phyloP scores from a whole-genome alignment of 2,888 invertebrate genomes.

The Onchidella celtica region DNA sequence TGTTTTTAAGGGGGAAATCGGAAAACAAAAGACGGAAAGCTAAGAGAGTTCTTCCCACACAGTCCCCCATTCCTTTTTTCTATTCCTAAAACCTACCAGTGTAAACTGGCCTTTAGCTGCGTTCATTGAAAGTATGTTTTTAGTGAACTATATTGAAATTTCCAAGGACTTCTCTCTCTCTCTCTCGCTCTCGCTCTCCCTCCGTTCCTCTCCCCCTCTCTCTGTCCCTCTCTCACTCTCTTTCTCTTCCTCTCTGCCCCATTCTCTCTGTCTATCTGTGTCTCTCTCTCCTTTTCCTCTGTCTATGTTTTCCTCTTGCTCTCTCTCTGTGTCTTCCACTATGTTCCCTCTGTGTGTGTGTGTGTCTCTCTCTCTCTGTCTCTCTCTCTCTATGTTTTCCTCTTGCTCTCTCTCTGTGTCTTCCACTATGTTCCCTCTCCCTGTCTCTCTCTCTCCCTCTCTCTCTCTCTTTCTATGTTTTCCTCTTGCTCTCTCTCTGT shows the following conservation, averaged over 20 bases:
- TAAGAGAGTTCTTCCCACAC: too few species aligned
- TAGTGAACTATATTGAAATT: not conserved
- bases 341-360: too few species aligned
- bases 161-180: not conserved
- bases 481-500: too few species aligned
- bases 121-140: too few species aligned
- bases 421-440: not conserved
- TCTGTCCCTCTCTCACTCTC: not conserved
- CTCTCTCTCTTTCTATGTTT: constrained; percentile 28
- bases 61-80: too few species aligned
- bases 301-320: not conserved
- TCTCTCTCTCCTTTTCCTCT: not conserved
- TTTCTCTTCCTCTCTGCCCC: not conserved
- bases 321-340: too few species aligned
- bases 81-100: too few species aligned
- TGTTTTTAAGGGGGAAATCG: too few species aligned
- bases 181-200: constrained; percentile 4
- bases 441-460: constrained; percentile 34
- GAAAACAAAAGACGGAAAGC: too few species aligned
- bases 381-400: not conserved
- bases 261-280: too few species aligned
- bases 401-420: not conserved
- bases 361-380: too few species aligned
- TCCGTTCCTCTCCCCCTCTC: not conserved
- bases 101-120: too few species aligned